phyloP scores from a whole-genome alignment of 2,888 invertebrate genomes.

The Megamerina dolium region DNA sequence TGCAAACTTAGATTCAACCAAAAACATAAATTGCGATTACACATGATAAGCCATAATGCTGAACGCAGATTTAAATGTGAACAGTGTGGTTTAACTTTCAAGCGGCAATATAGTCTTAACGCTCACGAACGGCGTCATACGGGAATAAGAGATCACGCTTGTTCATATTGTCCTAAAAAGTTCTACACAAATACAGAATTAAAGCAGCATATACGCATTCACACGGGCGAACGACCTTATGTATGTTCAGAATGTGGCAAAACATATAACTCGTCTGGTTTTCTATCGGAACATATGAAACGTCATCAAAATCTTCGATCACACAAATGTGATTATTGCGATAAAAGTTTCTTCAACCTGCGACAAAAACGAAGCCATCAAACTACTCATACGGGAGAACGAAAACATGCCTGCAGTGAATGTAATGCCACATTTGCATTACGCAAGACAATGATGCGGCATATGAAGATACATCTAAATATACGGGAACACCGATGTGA shows the following conservation, averaged over 20 bases:
- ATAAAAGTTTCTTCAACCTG: slow-evolving; percentile 34
- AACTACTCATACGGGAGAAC: slow-evolving; percentile 29
- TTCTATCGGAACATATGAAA: slow-evolving; percentile 33
- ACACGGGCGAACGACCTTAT: slow-evolving; percentile 42
- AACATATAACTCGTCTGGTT: slow-evolving; percentile 14
- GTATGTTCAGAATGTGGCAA: slow-evolving; percentile 21
- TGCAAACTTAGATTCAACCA: no score
- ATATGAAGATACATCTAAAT: slow-evolving; percentile 28
- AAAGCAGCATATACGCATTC: slow-evolving; percentile 30
- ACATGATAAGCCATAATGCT: slow-evolving; percentile 40
- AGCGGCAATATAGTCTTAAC: neutral
- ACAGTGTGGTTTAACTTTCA: slow-evolving; percentile 36
- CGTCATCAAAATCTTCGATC: slow-evolving; percentile 35
- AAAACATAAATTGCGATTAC: slow-evolving; percentile 38
- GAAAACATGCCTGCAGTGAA: slow-evolving; percentile 29
- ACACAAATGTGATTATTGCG: slow-evolving; percentile 31
- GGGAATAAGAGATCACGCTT: neutral
- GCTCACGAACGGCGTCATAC: neutral
- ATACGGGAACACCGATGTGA: slow-evolving; percentile 20
- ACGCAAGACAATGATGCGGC: slow-evolving; percentile 36
- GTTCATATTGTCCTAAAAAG: neutral
- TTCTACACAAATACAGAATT: neutral
- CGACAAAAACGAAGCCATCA: slow-evolving; percentile 37
- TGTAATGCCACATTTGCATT: slow-evolving; percentile 32
- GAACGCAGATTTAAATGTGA: slow-evolving; percentile 35